Conservation (phyloP, 2,888 invertebrate genomes). For the Noctua pronuba region DNA sequence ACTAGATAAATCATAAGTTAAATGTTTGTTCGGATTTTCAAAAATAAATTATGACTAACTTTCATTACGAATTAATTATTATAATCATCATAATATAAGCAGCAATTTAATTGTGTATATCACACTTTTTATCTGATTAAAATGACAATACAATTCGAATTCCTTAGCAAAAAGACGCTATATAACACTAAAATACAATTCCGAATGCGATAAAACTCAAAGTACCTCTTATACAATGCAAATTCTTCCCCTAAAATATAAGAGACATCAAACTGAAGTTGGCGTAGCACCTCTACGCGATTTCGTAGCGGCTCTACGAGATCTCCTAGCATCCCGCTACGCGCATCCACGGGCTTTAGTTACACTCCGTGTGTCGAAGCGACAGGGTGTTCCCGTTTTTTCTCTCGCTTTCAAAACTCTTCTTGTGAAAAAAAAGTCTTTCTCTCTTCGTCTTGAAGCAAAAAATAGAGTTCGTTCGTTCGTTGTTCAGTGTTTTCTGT, state of each 20-base stretch:
- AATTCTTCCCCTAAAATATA: constrained; percentile 36
- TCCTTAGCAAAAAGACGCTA: background rate
- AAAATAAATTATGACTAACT: no score
- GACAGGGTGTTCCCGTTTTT: constrained; percentile 61
- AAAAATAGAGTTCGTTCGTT: constrained; percentile 41
- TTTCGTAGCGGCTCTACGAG: constrained; percentile 55
- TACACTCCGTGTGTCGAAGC: constrained; percentile 60
- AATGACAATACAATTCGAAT: constrained; percentile 17
- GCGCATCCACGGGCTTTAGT: constrained; percentile 75
- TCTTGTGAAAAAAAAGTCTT: constrained; percentile 69
- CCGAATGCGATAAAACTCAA: background rate
- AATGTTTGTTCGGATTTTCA: no score
- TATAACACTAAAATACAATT: background rate
- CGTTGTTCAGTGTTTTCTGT: constrained; percentile 54
- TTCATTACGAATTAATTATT: background rate
- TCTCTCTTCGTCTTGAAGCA: constrained; percentile 61
- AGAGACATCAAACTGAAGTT: constrained; percentile 45
- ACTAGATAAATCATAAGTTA: no score
- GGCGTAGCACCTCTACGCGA: constrained; percentile 62
- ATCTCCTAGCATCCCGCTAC: constrained; percentile 69
- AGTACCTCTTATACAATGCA: constrained; percentile 9
- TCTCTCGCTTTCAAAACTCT: constrained; percentile 67
- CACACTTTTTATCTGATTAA: background rate
- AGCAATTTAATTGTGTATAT: background rate
- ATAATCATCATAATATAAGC: background rate